Evolutionary conservation across 1,140 invertebrate species (phyloP).

Genomic region (Whitmania pigra): DNA sequence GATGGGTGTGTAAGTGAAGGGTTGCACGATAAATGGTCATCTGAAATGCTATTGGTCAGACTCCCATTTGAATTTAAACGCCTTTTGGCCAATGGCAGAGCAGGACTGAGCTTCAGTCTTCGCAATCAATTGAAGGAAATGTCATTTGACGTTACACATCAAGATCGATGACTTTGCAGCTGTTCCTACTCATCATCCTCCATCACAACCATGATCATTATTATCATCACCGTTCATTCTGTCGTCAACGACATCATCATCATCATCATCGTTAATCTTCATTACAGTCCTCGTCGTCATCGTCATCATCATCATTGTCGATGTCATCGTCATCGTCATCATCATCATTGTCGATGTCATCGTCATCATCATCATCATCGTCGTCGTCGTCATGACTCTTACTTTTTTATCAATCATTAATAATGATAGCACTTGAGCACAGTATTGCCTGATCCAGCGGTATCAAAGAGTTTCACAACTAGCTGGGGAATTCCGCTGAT

Average conservation of each 20-base stretch:
- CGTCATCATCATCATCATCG: neutral
- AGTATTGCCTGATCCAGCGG: too few species aligned
- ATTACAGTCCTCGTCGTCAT: too few species aligned
- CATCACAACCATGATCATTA: neutral
- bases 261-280: constrained; percentile 10
- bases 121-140: neutral
- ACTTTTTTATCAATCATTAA: neutral
- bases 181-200: neutral
- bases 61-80: too few species aligned
- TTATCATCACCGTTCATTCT: constrained; percentile 1
- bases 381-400: neutral
- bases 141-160: neutral
- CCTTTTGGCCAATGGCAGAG: too few species aligned
- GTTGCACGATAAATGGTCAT: neutral
- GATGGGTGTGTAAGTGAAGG: neutral
- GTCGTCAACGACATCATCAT: neutral
- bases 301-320: constrained; percentile 3
- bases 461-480: too few species aligned
- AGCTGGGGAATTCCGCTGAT: too few species aligned
- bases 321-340: neutral
- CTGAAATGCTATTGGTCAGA: too few species aligned
- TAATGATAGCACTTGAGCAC: too few species aligned
- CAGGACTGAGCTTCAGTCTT: neutral
- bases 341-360: neutral
- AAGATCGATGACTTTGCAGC: neutral